Evolutionary conservation across 2,888 invertebrate species (phyloP).

Genomic region (Agrochola litura): DNA sequence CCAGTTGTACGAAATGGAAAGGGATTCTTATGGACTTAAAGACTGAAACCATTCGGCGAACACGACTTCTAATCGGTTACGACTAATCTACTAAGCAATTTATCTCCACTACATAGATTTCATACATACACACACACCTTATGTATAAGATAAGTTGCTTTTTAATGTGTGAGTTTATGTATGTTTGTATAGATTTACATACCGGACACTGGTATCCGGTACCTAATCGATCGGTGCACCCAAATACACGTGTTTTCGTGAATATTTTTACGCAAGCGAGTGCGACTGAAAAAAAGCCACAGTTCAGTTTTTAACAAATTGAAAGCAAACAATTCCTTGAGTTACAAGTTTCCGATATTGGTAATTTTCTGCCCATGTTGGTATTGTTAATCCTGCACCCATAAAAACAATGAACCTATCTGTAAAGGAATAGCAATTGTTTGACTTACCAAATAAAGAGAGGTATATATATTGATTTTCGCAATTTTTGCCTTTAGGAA

Average conservation of each 20-base stretch:
- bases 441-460: background rate
- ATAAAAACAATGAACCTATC: background rate
- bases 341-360: background rate
- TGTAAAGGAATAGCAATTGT: background rate
- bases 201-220: too few relatives aligned
- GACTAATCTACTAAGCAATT: constrained; percentile 3
- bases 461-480: background rate
- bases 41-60: background rate
- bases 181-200: background rate
- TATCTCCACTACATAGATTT: background rate
- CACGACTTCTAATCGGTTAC: background rate
- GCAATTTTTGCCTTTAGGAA: background rate
- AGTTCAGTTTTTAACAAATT: background rate
- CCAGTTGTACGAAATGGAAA: constrained; percentile 24
- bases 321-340: background rate
- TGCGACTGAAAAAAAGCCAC: background rate
- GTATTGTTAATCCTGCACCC: background rate
- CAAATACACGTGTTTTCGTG: background rate
- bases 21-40: constrained; percentile 7
- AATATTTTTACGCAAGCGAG: background rate
- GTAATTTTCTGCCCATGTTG: background rate
- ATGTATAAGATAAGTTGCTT: background rate
- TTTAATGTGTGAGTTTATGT: background rate
- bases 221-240: background rate
- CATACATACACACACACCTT: background rate